These are phyloP conservation scores for Patella caerulea DNA, from an alignment of 2,888 invertebrate genomes.

Conservation along the genomic window DNA sequence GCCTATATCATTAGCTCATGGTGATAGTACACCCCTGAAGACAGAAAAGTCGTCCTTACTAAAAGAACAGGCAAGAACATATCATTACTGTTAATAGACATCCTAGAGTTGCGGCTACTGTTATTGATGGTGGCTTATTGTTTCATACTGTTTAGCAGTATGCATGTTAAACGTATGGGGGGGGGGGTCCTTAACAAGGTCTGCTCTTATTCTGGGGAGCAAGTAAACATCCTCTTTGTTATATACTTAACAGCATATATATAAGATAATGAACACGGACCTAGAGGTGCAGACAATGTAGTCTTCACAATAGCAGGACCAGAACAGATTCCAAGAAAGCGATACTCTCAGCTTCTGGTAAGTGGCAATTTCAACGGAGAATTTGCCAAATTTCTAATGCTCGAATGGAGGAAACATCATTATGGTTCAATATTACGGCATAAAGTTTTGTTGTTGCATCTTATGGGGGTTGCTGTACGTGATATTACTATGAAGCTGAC, in stretches of 20 bases:
- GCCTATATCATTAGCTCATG: constrained; percentile 23
- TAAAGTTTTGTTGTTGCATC: constrained; percentile 1
- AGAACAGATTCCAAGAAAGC: constrained; percentile 21
- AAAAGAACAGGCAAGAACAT: neutral
- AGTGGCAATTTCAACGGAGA: constrained; percentile 26
- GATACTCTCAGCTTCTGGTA: neutral
- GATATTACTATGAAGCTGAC: neutral
- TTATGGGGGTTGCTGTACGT: neutral
- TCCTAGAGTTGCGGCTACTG: constrained; percentile 16
- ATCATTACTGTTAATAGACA: neutral
- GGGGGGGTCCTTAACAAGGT: constrained; percentile 8
- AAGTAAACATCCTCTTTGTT: constrained; percentile 27
- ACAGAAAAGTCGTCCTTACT: constrained; percentile 22
- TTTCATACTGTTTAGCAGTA: constrained; percentile 14
- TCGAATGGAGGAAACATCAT: constrained; percentile 22
- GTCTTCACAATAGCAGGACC: constrained; percentile 16
- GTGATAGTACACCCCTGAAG: constrained; percentile 25
- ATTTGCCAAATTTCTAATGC: constrained; percentile 18
- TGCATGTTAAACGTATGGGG: constrained; percentile 5
- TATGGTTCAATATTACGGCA: constrained; percentile 19
- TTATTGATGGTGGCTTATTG: constrained; percentile 33
- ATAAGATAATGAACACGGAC: constrained; percentile 15
- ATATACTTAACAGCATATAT: constrained; percentile 9
- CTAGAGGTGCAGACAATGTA: constrained; percentile 18
- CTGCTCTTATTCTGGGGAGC: constrained; percentile 7